Evolutionary conservation across 1,140 invertebrate genomes (phyloP), one percentile per base, ranked within the genome.

Genomic region (Bombyx mandarina): DNA sequence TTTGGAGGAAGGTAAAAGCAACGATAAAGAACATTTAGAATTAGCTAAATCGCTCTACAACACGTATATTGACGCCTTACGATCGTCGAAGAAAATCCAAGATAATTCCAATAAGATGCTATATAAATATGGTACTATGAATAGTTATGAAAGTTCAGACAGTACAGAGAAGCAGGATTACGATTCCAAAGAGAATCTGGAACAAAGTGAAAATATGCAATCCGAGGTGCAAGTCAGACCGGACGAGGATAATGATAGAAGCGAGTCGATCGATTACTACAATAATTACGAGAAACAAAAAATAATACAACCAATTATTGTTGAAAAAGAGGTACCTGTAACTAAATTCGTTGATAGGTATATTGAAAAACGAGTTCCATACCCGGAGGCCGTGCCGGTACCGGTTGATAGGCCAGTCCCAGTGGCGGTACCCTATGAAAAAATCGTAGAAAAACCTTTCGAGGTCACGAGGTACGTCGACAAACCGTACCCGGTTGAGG

Each of bases 241-340:
- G 42, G 58, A 62, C 26, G 48, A 12, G 10, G 66, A 58, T 7
- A 66, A 69, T 43, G 64, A 77, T 10, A 69, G 66, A 54, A 78
- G 73, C 53, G 66, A 74, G 51, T 61, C 67, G 42, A 50, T 66
- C 9, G 56, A 52, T 9, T 65, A 69, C 55, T 59, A 69, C 26
- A 63, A 67, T 60, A 61, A 76, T 12, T 73, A 73, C 48, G 54
- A 63, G 26, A 60, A 71, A 53, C 56, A 65, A 42, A 70, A 74
- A 56, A 67, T 84, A 57, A 79, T 87, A 46, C 84, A 87, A 56
- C 84, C 84, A 1, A 87, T 87, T 9, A 75, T 89, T 8, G 80
- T 90, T 4, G 89, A 90, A 62, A 90, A 90, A 63, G 79, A 89
- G 67, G 71, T 91, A 18, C 86, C 88, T 3, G 69, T 90, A 45